Evolutionary conservation across 2,888 invertebrate species (phyloP).

Genomic region (Mallateleia sp.): DNA sequence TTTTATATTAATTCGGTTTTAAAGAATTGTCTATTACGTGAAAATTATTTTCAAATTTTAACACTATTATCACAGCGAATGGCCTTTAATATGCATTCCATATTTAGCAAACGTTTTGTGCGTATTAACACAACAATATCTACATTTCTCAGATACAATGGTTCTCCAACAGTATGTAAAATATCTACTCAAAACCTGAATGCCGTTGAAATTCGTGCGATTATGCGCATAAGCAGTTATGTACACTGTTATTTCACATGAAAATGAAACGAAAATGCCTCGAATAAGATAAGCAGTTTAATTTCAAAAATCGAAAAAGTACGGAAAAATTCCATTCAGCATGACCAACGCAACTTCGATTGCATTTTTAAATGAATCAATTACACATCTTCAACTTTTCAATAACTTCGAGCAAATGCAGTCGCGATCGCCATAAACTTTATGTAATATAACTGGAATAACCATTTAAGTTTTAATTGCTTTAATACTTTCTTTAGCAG

Average conservation of each 20-base stretch:
- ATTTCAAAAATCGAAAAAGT: background rate
- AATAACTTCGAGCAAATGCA: background rate
- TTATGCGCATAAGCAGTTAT: slow-evolving; percentile 15
- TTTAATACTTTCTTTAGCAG: background rate
- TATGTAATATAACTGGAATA: slow-evolving; percentile 8
- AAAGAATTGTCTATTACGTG: no score
- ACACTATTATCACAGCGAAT: no score
- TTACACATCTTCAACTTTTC: background rate
- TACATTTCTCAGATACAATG: slow-evolving; percentile 21
- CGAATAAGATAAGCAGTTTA: background rate
- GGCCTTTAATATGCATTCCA: no score
- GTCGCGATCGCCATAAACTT: background rate
- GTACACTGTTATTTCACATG: background rate
- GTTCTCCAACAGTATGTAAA: slow-evolving; percentile 10
- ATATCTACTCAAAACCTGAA: slow-evolving; percentile 17
- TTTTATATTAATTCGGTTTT: no score
- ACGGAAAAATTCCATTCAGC: no score
- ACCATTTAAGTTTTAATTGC: slow-evolving; percentile 10
- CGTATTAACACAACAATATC: slow-evolving; percentile 12
- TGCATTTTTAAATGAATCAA: background rate
- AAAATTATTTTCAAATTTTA: no score
- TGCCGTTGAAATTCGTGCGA: background rate
- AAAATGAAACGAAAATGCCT: background rate
- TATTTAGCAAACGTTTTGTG: slow-evolving; percentile 5
- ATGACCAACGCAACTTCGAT: background rate